Evolutionary conservation across 2,797 vertebrate genomes (phyloP), one percentile per base, ranked within the genome.

Genomic region (Danio aesculapii): DNA sequence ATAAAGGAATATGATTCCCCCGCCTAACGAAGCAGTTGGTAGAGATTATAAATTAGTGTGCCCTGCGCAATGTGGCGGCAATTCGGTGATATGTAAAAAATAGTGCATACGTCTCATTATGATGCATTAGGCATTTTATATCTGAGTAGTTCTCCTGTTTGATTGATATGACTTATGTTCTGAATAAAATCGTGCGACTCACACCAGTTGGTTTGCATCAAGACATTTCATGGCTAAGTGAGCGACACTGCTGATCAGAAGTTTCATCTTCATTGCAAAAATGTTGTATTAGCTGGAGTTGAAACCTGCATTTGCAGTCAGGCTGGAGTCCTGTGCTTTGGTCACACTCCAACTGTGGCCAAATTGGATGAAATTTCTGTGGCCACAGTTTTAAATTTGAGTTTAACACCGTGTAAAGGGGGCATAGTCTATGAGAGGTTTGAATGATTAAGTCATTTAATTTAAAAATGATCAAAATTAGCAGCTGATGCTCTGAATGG

Each of bases 1-100:
- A 63, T 82, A 81, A 19, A 75, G 79, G 84, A 83, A 79, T 85
- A 63, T 86, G 86, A 85, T 84, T 78, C 87, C 82, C 85, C 87
- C 86, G 85, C 88, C 88, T 88, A 88, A 84, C 77, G 82, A 83
- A 81, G 76, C 81, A 75, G 55, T 73, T 74, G 77, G 62, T 75
- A 49, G 70, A 81, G 79, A 74, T 86, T 67, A 81, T 83, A 68
- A 85, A 83, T 78, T 73, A 84, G 61, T 63, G 47, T 17, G 67
- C 55, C 44, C 41, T 8, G 11, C 1, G 50, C 61, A 78, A 78
- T 83, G 74, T 52, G 59, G 52, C 6, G 55, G 67, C 80, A 61
- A 69, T 81, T 88, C 59, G 21, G 43, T 76, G 62, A 79, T 50
- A 78, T 70, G 68, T 71, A 57, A 77, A 85, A 81, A 79, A 81